Evolutionary conservation across 2,888 invertebrate species (phyloP).

Genomic region (Phengaris arion): DNA sequence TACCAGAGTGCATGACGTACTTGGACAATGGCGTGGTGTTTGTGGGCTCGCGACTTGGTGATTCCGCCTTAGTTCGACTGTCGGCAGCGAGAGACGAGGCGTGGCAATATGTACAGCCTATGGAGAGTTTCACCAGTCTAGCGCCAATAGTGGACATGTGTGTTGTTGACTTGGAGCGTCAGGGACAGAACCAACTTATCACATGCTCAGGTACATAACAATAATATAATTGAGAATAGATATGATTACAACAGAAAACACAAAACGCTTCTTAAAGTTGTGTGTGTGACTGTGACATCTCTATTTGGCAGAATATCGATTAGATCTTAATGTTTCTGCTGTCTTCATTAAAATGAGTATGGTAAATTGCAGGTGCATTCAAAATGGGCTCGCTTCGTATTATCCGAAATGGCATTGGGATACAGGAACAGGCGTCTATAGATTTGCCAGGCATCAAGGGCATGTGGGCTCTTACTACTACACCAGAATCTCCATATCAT

Average conservation of each 20-base stretch:
- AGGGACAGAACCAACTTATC: conserved; percentile 98
- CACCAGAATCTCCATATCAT: conserved; percentile 80
- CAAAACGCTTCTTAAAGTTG: too few relatives aligned
- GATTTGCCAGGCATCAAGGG: conserved; percentile 98
- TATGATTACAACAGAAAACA: too few relatives aligned
- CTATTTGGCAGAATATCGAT: not conserved
- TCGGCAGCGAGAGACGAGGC: conserved; percentile 90
- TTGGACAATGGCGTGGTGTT: conserved; percentile 98
- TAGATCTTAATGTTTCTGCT: too few relatives aligned
- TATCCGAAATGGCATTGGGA: conserved; percentile 99
- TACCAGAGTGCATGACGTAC: conserved; percentile 98
- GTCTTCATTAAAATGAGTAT: not conserved
- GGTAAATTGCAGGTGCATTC: conserved; percentile 82
- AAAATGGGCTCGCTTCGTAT: conserved; percentile 98
- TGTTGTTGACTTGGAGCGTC: conserved; percentile 95
- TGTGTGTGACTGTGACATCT: not conserved
- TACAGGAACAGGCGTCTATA: conserved; percentile 98
- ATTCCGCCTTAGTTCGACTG: conserved; percentile 95
- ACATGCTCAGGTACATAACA: conserved; percentile 92
- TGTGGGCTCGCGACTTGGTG: conserved; percentile 96
- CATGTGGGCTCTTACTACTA: conserved; percentile 92
- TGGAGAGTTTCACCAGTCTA: conserved; percentile 98
- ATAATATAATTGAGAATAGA: not conserved
- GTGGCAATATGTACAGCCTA: conserved; percentile 93
- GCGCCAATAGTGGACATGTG: conserved; percentile 99